A percentile compares a stretch with the other conserved stretches of the same genome.
Conservation (phyloP, 2,113 vertebrate species). For the Bos taurus region ARS-UCD2.0 NC_037328.1:150493001-150493500, state of each 20-base stretch:
- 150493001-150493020: not conserved
- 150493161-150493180: not conserved
- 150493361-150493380: not conserved
- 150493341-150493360: not conserved
- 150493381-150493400: accelerated
- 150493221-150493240: not conserved
- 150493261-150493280: not conserved
- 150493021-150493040: not conserved
- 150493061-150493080: accelerated
- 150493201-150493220: not conserved
- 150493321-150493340: too few relatives aligned
- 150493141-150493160: not conserved
- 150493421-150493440: not conserved
- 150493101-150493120: not conserved
- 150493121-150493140: accelerated
- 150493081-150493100: too few relatives aligned
- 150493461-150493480: too few relatives aligned
- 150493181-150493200: not conserved
- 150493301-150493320: too few relatives aligned
- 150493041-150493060: not conserved
- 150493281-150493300: too few relatives aligned
- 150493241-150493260: not conserved
- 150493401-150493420: accelerated
- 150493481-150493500: too few relatives aligned
- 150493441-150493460: not conserved